These are phyloP conservation scores for Intellagama lesueurii DNA, from an alignment of 2,797 vertebrate species.

Conservation along the genomic window DNA sequence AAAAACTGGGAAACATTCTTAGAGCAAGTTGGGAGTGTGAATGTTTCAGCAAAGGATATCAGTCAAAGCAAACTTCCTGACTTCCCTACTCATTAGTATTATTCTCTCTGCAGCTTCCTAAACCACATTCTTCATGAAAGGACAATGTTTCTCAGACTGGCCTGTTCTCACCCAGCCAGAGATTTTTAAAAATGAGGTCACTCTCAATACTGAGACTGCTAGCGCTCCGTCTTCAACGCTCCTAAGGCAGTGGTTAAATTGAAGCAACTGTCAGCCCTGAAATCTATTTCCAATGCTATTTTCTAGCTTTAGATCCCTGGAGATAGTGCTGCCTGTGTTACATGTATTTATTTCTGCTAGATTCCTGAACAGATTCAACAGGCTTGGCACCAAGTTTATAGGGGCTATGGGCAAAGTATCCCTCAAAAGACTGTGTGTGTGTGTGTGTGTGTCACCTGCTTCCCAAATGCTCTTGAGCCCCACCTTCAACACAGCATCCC, in stretches of 20 bases:
- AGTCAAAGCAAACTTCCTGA: background rate
- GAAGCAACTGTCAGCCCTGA: background rate
- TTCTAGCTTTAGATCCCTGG: background rate
- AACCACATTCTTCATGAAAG: background rate
- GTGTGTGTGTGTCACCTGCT: too few species aligned
- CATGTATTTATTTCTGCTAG: background rate
- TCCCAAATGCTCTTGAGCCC: too few species aligned
- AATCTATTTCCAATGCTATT: background rate
- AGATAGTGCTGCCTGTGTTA: background rate
- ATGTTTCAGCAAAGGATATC: background rate
- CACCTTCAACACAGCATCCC: too few species aligned
- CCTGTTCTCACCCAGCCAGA: background rate
- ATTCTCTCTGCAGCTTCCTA: background rate
- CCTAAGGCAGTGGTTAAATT: background rate
- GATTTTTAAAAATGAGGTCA: background rate
- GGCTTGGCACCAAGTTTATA: background rate
- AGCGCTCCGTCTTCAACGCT: background rate
- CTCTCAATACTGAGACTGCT: background rate
- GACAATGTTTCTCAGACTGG: background rate
- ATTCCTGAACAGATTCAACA: background rate
- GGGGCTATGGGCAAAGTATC: background rate
- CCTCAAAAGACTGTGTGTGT: too few species aligned
- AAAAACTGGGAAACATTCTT: background rate
- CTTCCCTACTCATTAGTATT: background rate
- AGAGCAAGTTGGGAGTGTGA: background rate